Evolutionary conservation across 1,140 invertebrate species (phyloP).

Genomic region (Drosophila nebulosa): DNA sequence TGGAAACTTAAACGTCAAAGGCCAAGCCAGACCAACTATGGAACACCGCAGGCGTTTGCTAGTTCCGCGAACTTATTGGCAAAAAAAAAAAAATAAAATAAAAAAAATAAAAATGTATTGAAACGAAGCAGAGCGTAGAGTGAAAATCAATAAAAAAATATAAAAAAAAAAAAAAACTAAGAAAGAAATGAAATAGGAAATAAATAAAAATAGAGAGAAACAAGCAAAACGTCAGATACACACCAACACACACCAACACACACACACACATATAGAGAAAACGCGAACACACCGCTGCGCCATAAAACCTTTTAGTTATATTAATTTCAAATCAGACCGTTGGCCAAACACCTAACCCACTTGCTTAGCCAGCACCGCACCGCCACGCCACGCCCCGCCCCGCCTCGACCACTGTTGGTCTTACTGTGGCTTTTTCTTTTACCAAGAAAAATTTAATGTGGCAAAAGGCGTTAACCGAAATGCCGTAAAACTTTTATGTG

Average conservation of each 20-base stretch:
- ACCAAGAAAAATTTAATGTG: conserved; percentile 34
- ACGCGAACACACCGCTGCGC: conserved; percentile 26
- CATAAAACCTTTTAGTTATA: conserved; percentile 76
- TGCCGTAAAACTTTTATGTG: conserved; percentile 58
- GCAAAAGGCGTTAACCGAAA: conserved; percentile 54
- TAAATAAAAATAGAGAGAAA: conserved; percentile 15
- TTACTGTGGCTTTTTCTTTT: conserved; percentile 2
- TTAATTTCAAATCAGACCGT: conserved; percentile 69
- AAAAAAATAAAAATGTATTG: background rate
- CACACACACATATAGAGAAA: background rate
- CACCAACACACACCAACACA: conserved; percentile 14
- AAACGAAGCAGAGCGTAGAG: conserved; percentile 17
- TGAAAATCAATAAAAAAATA: conserved; percentile 61
- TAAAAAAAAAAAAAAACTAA: conserved; percentile 1
- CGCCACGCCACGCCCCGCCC: background rate
- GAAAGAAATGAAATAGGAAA: conserved; percentile 2
- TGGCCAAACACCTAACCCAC: background rate
- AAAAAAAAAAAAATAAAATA: background rate
- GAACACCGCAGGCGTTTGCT: conserved; percentile 16
- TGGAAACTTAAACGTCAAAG: conserved; percentile 30
- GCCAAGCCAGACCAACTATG: conserved; percentile 28
- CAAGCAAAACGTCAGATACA: conserved; percentile 48
- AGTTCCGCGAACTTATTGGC: conserved; percentile 14
- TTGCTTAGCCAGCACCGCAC: background rate
- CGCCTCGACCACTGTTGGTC: background rate